Evolutionary conservation across 2,113 vertebrate genomes (phyloP), one percentile per base, ranked within the genome.

Genomic region (Cochlearius cochlearius): DNA sequence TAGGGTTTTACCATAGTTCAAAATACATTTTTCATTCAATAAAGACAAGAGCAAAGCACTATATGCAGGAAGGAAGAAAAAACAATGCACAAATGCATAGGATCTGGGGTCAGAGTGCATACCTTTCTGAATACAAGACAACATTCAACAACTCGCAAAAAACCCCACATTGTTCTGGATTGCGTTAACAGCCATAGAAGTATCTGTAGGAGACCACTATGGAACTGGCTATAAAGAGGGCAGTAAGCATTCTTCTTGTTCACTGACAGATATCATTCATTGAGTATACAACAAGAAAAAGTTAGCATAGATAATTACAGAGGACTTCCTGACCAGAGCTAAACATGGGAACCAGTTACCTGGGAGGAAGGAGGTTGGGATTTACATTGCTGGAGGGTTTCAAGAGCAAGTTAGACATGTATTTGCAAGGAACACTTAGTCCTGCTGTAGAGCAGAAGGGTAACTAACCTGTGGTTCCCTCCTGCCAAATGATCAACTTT

Each of bases 11-110:
- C 43, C 34, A 11, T 5, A 4, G 1, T 52, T 56, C 43, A 52
- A 90, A 90, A 67, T 15, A 34, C 0, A 0, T 36, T 55, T 59
- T 78, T 67, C 60, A 10, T 77, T 66, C 25, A 49, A 9, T 11
- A 5, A 68, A 32, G 52, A 39, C 11, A 77, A 89, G 12, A 3
- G 29, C 27, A 62, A 86, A 88, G 41, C 1, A 4, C 41, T 29
- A 13, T 0, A 5, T 18, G 67, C 7, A 50, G 7, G 22, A 50
- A 76, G 21, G 53, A 86, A 69, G 30, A 49, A 52, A 79, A 90
- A 69, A 3, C 1, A 50, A 36, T 0, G 4, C 29, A 52, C 1
- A 1, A 56, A n/a, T 22, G 20, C 32, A 55, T 49, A 76, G 30
- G 27, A 73, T 23, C 19, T 52, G 21, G 12, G 30, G 15, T 41